Conservation (phyloP, 2,113 vertebrate genomes). For the Alces alces region DNA sequence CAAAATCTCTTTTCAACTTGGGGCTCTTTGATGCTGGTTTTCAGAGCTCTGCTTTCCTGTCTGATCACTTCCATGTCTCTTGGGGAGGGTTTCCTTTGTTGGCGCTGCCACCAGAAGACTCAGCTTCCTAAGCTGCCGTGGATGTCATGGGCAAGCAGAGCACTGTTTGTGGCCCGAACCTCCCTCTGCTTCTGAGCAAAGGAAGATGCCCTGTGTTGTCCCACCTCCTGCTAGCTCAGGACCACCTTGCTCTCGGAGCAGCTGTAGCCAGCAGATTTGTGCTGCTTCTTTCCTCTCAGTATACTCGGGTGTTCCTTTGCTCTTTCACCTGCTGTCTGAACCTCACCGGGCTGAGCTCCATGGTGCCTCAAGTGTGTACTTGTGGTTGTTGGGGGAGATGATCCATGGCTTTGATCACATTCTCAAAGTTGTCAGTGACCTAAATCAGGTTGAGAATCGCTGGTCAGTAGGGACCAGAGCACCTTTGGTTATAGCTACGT, state of each 20-base stretch:
- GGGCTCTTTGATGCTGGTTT: background rate
- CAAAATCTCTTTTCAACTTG: background rate
- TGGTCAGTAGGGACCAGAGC: constrained; percentile 19
- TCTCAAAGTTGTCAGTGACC: background rate
- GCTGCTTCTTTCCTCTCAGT: background rate
- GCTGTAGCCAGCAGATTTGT: background rate
- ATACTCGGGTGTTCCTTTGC: background rate
- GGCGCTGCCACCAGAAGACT: background rate
- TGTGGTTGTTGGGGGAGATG: background rate
- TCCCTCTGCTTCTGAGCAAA: background rate
- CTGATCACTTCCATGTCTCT: background rate
- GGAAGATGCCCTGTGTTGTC: background rate
- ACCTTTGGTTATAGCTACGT: background rate
- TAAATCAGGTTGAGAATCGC: background rate
- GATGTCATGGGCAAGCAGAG: background rate
- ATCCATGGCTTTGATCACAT: background rate
- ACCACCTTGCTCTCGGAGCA: background rate
- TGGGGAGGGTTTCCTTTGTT: background rate
- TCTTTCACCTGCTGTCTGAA: background rate
- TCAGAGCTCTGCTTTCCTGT: background rate
- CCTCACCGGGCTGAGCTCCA: background rate
- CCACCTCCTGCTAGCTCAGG: background rate
- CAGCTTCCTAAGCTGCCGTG: background rate
- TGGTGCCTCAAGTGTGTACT: background rate
- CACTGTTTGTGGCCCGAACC: background rate